Base-by-base conservation (phyloP, 2,113 vertebrate species). In the Paralichthys olivaceus region DNA sequence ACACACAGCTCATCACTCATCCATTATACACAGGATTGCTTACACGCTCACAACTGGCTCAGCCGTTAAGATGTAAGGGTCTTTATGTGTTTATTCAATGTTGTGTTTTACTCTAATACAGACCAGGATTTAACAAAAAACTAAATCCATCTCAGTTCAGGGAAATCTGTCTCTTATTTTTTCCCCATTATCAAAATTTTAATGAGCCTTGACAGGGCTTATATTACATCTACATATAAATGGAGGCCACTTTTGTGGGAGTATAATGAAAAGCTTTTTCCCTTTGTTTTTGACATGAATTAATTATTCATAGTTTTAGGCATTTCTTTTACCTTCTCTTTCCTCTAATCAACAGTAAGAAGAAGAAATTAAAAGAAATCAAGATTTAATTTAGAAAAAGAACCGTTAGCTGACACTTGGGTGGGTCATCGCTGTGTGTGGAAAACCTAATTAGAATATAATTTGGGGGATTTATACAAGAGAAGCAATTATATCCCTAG, bases 151-250 rank as follows among this genome's bases (percentile, higher is more conserved):
- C 65, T 32, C 37, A 49, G 40, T 23, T 60, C n/a, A 60, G 62
- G 58, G 29, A 64, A 75, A 34, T 71, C 63, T 77, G 63, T 25
- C 23, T 25, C 23, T 53, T 54, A 63, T 67, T 54, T 64, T n/a
- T 62, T 72, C 28, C 19, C 68, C 70, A 84, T 84, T 86, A 83
- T 82, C 62, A 79, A 81, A 68, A 83, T 78, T 23, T 29, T 56
- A 84, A 84, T 82, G 73, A 69, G 53, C 63, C 59, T 81, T 79
- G 71, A 79, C 70, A 70, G 68, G 69, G 28, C 67, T 75, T 75
- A 82, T 91, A 87, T 88, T 69, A 79, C 76, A 92, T 93, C 85
- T 90, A 74, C 91, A 91, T 92, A 93, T 84, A 82, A 92, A 88
- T 76, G 45, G 67, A 34, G 34, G 34, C 19, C 32, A 65, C 70